Base-by-base conservation (phyloP, 2,888 invertebrate genomes). In the Rhodophaea formosa region DNA sequence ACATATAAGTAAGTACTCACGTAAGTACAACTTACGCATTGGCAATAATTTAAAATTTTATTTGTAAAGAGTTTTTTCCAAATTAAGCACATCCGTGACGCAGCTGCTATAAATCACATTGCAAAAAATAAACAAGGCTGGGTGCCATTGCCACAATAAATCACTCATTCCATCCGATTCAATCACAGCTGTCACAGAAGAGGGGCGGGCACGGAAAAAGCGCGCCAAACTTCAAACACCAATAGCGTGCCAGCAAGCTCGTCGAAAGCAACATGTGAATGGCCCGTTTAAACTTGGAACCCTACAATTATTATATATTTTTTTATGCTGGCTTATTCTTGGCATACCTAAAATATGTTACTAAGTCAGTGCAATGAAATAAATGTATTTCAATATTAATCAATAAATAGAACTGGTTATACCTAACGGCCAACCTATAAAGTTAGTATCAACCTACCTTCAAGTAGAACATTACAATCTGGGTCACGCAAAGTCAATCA, bases 201-300 rank as follows among this genome's bases (percentile, higher is more conserved):
- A 77, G 83, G 90, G 89, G 90, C 89, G 90, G 88, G 82, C 71
- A 82, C 88, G 67, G 75, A 84, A 86, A 88, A 89, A 86, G 83
- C 87, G 88, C 89, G 88, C 83, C 80, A 88, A 88, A 85, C 77
- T 82, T 82, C 72, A 74, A 86, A 86, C 84, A 80, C 90, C 91
- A 91, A 90, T 89, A 64, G 87, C 86, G 80, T 72, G 65, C 75
- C 72, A 67, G 74, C 77, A 68, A 67, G 66, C 70, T 65, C 66
- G 69, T 71, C 75, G 78, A 69, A 71, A 70, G 77, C 75, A 73
- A 73, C 78, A 79, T 77, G 77, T 81, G 80, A 83, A 82, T 87
- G 88, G 86, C 79, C 80, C 75, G 80, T 86, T 86, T 84, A 78
- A 85, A 87, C 77, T 83, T 80, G 74, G 85, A 86, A 86, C 88